These are phyloP conservation scores for Ramazzottius varieornatus DNA, from an alignment of 2,888 invertebrate species.

Conservation along the genomic window DNA sequence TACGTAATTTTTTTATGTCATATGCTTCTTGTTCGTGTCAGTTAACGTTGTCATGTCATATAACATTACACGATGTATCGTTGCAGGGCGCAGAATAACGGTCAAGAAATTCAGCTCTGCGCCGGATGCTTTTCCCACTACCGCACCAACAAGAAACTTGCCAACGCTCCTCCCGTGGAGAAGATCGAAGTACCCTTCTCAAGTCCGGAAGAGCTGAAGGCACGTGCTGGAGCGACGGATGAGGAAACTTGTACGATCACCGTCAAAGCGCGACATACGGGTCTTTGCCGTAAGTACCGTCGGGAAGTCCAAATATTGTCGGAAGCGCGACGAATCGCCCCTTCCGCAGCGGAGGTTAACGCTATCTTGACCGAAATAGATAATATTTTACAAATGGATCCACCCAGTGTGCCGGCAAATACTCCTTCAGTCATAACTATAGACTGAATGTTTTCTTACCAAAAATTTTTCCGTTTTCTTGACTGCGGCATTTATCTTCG, in stretches of 20 bases:
- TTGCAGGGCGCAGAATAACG: too few relatives aligned
- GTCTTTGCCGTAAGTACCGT: background rate
- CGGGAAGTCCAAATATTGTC: background rate
- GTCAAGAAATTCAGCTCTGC: background rate
- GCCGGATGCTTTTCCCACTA: background rate
- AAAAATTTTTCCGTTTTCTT: too few relatives aligned
- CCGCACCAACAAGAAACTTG: background rate
- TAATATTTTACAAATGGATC: too few relatives aligned
- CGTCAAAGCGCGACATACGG: background rate
- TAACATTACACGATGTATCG: too few relatives aligned
- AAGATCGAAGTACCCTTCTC: background rate
- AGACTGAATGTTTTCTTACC: too few relatives aligned
- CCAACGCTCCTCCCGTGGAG: background rate
- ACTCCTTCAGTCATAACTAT: too few relatives aligned
- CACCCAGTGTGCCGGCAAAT: too few relatives aligned
- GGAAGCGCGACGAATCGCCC: background rate
- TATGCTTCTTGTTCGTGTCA: background rate
- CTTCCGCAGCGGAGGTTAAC: background rate
- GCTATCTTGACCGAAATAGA: background rate
- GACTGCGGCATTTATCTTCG: too few relatives aligned
- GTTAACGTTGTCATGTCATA: too few relatives aligned
- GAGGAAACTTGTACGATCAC: background rate
- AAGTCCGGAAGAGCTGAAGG: background rate
- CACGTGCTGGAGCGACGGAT: background rate
- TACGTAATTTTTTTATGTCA: background rate